Base-by-base conservation (phyloP, 2,888 invertebrate genomes). In the Emmelina monodactyla region DNA sequence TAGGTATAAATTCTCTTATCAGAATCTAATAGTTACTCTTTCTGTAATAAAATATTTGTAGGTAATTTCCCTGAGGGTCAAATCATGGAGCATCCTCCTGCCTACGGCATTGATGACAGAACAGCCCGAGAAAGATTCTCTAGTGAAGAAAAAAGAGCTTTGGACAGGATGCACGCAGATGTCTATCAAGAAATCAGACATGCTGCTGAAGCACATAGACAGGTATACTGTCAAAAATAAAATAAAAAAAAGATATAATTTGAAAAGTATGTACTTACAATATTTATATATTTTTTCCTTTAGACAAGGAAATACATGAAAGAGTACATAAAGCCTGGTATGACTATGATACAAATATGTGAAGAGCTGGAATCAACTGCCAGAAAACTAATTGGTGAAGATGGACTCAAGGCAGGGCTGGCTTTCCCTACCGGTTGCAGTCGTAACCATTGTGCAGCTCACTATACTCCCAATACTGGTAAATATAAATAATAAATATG, bases 341-440 rank as follows among this genome's bases (percentile, higher is more conserved):
- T 98, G 96, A 93, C 91, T 0, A 98, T 99, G 97, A 96, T 97
- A 52, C 88, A 98, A 67, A 98, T 99, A 48, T 97, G 97, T 65
- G 97, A 98, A 63, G 94, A 96, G 57, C 78, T 99, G 36, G 99
- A 99, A 68, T 88, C 87, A 12, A 95, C 92, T 3, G 93, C 97
- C 2, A 85, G 99, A 16, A 88, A 88, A 52, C 75, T 98, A 41
- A 98, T 99, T 49, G 91, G 89, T 14, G 99, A 99, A 69, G 92
- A 96, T 57, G 97, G 97, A 1, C 79, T 99, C 5, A 91, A 96
- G 50, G 95, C 98, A 2, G 99, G 94, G 0, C 70, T 94, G 39
- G 94, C 94, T 5, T 99, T 99, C 67, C 99, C 99, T 1, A 98
- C 97, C 1, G 98, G 98, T 0, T 97, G 97, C 64, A 97, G 97